Conservation (phyloP, 2,113 vertebrate species). For the Bombycilla garrulus region DNA sequence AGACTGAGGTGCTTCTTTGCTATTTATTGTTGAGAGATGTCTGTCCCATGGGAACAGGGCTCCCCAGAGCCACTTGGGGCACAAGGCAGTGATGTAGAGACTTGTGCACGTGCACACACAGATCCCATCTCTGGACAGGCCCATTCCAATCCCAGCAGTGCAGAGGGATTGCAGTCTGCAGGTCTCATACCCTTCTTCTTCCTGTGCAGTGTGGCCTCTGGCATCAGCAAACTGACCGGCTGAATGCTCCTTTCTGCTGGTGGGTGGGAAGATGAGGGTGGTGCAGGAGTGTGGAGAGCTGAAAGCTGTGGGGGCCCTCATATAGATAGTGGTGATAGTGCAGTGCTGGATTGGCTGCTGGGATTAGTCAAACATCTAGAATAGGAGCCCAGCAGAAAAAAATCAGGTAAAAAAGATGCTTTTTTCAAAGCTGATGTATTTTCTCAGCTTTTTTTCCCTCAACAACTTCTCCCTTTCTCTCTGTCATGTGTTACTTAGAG, state of each 20-base stretch:
- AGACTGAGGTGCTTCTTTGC: not conserved
- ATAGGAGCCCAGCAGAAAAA: not conserved
- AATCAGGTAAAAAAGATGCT: not conserved
- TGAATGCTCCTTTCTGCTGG: not conserved
- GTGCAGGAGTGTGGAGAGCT: not conserved
- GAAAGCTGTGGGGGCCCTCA: rapidly evolving
- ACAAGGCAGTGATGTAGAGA: not conserved
- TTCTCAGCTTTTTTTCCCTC: not conserved
- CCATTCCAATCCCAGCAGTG: not conserved
- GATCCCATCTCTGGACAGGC: not conserved
- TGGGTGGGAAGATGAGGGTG: not conserved
- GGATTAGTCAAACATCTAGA: not conserved
- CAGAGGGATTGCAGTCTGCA: rapidly evolving
- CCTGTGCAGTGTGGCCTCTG: not conserved
- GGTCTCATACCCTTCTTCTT: not conserved
- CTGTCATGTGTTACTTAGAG: not conserved
- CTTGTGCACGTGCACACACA: no score
- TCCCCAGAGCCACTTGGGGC: not conserved
- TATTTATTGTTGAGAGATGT: not conserved
- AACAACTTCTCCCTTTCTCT: not conserved
- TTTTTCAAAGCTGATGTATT: not conserved
- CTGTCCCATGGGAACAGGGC: not conserved
- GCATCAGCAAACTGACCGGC: not conserved
- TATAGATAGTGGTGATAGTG: rapidly evolving
- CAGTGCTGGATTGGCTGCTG: not conserved